Conservation (phyloP, 2,888 invertebrate species). For the Caenorhabditis doughertyi region DNA sequence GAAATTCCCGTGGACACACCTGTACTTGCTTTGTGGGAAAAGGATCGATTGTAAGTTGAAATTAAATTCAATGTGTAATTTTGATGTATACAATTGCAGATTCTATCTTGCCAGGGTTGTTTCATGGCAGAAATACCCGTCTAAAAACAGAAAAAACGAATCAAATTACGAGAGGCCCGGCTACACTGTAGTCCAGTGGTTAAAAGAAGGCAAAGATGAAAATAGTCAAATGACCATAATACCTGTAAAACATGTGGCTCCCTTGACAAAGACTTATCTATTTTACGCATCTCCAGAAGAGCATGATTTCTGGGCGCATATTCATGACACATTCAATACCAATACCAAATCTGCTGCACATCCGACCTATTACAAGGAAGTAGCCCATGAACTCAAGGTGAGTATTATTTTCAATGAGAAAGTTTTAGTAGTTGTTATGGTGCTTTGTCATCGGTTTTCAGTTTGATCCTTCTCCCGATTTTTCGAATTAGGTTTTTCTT, state of each 20-base stretch:
- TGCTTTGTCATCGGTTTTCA: no score
- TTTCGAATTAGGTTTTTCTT: no score
- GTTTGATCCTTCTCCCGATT: no score
- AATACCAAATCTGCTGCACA: no score
- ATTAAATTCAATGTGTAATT: neutral
- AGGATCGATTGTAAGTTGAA: neutral
- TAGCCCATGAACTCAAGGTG: no score
- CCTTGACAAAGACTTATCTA: neutral
- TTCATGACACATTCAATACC: neutral
- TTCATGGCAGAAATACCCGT: slow-evolving; percentile 29
- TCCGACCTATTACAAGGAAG: no score
- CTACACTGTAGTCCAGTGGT: slow-evolving; percentile 23
- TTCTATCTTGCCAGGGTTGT: slow-evolving; percentile 6
- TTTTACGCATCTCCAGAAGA: no score
- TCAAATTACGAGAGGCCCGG: slow-evolving; percentile 22
- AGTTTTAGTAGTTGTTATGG: no score
- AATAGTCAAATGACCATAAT: slow-evolving; percentile 10
- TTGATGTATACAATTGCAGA: neutral
- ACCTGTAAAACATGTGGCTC: neutral
- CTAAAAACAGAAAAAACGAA: neutral
- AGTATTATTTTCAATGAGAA: no score
- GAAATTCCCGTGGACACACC: neutral
- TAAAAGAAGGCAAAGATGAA: neutral
- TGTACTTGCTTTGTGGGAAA: slow-evolving; percentile 8
- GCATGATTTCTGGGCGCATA: no score